Base-by-base conservation (phyloP, 2,797 vertebrate genomes). In the Gouania willdenowi region DNA sequence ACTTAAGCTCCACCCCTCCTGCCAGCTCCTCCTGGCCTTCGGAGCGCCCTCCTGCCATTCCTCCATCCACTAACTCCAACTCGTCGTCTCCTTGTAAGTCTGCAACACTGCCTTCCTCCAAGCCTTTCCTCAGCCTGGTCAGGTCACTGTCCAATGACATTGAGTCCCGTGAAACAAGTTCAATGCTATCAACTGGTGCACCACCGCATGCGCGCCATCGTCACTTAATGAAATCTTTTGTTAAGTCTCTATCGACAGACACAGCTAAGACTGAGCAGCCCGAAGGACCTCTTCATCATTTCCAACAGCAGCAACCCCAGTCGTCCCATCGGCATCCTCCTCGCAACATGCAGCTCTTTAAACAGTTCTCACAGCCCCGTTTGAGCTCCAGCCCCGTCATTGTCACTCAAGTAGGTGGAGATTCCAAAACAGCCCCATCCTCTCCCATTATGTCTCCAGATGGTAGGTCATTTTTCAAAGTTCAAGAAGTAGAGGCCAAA, bases 381-480 rank as follows among this genome's bases (percentile, higher is more conserved):
- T 41, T 93, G n/a, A 81, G 82, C 73, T 85, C 92, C n/a, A 65
- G 85, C 47, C 65, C 77, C 0, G 83, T 90, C 10, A 77, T 87
- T 12, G 90, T 90, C 70, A 52, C 55, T 6, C 34, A 73, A 32
- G 31, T 66, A 4, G 77, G 79, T 1, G 81, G 94, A 2, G 94
- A 99, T 77, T 98, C 96, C 44, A 99, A 98, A 87, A 99, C 97
- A 0, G 97, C 97, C 1, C 97, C 97, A 2, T 98, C 94, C 0
- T 98, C 97, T 12, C 96, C 97, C 1, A 86, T 97, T 39, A 92
- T 91, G 18, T 96, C 95, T 21, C 95, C 95, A 0, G 90, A 92
- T 4, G 93, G 95, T 2, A 53, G 83, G 42, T 97, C 92, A 43
- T 98, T 98, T 89, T 98, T 99, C 70, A 98, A 95, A 84, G 94